A percentile compares a stretch with the other conserved stretches of the same genome.
Conservation (phyloP, 2,797 vertebrate genomes). For the Serranus cabrilla region DNA sequence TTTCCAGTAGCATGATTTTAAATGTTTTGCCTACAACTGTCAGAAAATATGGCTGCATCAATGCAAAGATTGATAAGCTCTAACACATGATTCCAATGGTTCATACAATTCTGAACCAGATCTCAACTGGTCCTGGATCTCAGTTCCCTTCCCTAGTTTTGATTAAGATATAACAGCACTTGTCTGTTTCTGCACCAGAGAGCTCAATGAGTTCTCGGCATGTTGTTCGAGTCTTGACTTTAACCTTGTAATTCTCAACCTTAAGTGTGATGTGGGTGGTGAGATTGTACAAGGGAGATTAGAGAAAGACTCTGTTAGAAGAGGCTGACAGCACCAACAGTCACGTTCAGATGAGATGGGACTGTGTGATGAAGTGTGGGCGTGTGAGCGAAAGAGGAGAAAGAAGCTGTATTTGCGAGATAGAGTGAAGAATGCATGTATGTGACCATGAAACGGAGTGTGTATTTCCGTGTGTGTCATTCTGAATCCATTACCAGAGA, state of each 20-base stretch:
- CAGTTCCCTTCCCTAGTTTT: neutral
- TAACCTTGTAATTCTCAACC: conserved; percentile 38
- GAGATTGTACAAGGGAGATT: conserved; percentile 45
- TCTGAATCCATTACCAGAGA: conserved; percentile 57
- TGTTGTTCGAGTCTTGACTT: conserved; percentile 26
- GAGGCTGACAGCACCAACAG: conserved; percentile 34
- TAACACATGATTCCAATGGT: too few relatives aligned
- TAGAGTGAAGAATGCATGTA: neutral
- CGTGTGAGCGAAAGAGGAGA: neutral
- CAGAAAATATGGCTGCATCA: too few relatives aligned
- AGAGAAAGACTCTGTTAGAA: conserved; percentile 33
- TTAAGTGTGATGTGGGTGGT: conserved; percentile 44
- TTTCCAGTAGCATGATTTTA: too few relatives aligned
- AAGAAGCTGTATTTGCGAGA: neutral
- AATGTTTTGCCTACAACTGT: too few relatives aligned
- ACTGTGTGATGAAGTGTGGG: neutral
- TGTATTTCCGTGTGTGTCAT: conserved; percentile 24
- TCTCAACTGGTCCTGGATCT: too few relatives aligned
- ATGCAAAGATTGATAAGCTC: too few relatives aligned
- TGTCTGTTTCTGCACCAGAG: neutral
- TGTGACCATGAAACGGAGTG: conserved; percentile 4
- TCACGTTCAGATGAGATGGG: conserved; percentile 11
- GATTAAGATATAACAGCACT: neutral
- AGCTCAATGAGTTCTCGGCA: neutral
- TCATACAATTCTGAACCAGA: too few relatives aligned